Conservation (phyloP, 2,888 invertebrate species). For the Merodon equestris region DNA sequence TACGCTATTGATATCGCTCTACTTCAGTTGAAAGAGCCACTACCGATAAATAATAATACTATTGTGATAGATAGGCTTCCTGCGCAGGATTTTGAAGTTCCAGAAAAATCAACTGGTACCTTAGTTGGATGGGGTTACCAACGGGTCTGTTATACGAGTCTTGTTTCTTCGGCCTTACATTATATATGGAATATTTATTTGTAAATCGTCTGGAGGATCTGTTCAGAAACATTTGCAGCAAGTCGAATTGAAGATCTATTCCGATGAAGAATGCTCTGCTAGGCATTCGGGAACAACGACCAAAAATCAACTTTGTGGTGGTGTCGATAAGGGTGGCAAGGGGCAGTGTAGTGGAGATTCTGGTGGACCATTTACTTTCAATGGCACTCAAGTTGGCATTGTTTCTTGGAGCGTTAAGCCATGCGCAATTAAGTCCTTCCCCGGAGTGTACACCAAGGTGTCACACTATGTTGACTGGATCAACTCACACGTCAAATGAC, state of each 20-base stretch:
- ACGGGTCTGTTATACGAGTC: slow-evolving; percentile 71
- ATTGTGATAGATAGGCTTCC: slow-evolving; percentile 67
- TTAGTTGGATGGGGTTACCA: slow-evolving; percentile 78
- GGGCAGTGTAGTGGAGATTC: slow-evolving; percentile 73
- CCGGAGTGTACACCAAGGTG: too few relatives aligned
- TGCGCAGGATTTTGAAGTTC: slow-evolving; percentile 70
- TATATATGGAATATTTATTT: neutral
- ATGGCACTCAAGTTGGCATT: too few relatives aligned
- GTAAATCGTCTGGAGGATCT: slow-evolving; percentile 74
- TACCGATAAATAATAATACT: slow-evolving; percentile 53
- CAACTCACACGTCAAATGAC: too few relatives aligned
- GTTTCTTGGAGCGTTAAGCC: too few relatives aligned
- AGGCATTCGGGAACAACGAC: slow-evolving; percentile 73
- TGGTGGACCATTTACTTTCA: too few relatives aligned
- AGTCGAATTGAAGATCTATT: slow-evolving; percentile 76
- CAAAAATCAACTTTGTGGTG: slow-evolving; percentile 78
- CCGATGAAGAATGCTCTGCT: slow-evolving; percentile 76
- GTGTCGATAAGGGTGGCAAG: slow-evolving; percentile 78
- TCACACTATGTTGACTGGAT: too few relatives aligned
- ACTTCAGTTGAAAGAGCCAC: slow-evolving; percentile 69
- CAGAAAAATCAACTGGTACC: slow-evolving; percentile 69
- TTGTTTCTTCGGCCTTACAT: neutral
- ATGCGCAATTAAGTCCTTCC: too few relatives aligned
- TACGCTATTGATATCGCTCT: slow-evolving; percentile 75
- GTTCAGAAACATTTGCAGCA: slow-evolving; percentile 76